Conservation (phyloP, 1,140 invertebrate genomes). For the Stegodyphus dumicola region DNA sequence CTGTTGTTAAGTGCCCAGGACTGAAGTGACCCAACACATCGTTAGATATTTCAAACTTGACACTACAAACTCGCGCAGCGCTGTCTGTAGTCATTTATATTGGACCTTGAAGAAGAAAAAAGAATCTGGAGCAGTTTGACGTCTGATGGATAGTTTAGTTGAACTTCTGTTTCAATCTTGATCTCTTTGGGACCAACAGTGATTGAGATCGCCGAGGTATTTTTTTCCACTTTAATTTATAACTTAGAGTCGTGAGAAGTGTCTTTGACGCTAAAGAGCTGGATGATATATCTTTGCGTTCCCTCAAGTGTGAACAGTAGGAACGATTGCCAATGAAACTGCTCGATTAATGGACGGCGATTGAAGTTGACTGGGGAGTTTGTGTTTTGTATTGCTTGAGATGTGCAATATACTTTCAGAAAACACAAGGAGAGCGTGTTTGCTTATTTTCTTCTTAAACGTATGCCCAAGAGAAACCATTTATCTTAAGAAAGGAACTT, state of each 20-base stretch:
- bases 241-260: not conserved
- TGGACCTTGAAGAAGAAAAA: constrained; percentile 1
- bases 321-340: no score
- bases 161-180: constrained; percentile 35
- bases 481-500: no score
- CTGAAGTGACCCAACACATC: not conserved
- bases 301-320: no score
- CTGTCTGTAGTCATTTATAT: constrained; percentile 33
- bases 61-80: constrained; percentile 12
- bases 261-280: not conserved
- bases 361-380: no score
- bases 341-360: no score
- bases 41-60: constrained; percentile 37
- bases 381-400: no score
- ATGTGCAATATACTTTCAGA: no score
- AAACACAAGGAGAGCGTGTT: no score
- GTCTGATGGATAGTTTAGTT: constrained; percentile 27
- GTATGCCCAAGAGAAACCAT: no score
- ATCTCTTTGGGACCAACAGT: constrained; percentile 14
- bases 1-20: constrained; percentile 1
- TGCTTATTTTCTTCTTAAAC: no score
- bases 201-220: constrained; percentile 14
- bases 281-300: no score
- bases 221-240: not conserved
- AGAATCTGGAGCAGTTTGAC: not conserved